Evolutionary conservation across 2,888 invertebrate genomes (phyloP), one percentile per base, ranked within the genome.

Genomic region (Venusia cambrica): DNA sequence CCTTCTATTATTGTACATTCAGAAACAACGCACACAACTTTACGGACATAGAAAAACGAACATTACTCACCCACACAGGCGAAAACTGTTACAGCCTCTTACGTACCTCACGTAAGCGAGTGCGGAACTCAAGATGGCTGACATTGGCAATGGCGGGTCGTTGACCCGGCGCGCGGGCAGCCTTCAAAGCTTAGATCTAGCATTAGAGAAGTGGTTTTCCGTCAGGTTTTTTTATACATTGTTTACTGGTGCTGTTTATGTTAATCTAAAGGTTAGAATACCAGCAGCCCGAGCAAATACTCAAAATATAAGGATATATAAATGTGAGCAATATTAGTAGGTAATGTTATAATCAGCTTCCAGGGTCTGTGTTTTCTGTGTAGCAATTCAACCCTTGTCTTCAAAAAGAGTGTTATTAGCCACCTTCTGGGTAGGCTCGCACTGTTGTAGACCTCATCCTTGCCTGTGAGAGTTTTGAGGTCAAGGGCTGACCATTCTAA

Each of bases 51-150:
- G 83, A 85, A 84, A 85, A 85, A 85, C 78, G 64, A 79, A 62
- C 78, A 79, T 77, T 81, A 81, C 60, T 50, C 52, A 78, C 83
- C 34, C 85, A 83, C 84, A 87, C 85, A 58, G 52, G 52, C 60
- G 61, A 60, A 54, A 55, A 62, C 60, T 62, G 68, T 85, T 85
- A 85, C 85, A 81, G 84, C 80, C 76, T 85, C 85, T 85, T 85
- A 85, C 85, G 85, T 85, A 83, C 81, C 73, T 81, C 75, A 81
- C 81, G 81, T 83, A 84, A 85, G 83, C 84, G 73, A 80, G 70
- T 77, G 84, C 85, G 85, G 85, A 84, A 85, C 83, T 80, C 83
- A 84, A 85, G 79, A 84, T 85, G 85, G 85, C 87, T 87, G 87
- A 85, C 87, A 87, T 87, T 87, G 87, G 87, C 87, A 87, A 83